These are phyloP conservation scores for Gambelia wislizenii DNA, from an alignment of 2,797 vertebrate genomes.

Conservation along the genomic window DNA sequence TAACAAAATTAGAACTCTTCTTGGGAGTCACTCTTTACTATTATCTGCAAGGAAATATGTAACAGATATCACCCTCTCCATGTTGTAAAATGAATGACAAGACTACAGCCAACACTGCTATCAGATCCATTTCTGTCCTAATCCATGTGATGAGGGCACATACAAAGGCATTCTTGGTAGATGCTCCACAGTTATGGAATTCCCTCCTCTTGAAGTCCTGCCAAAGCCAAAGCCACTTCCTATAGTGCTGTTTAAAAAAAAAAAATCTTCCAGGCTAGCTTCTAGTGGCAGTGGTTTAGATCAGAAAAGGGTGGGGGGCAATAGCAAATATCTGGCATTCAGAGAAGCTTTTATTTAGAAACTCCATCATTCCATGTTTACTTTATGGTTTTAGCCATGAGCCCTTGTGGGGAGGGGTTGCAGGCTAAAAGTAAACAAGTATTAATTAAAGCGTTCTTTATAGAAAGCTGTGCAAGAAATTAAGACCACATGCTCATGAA, in stretches of 20 bases:
- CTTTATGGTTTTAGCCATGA: conserved; percentile 12
- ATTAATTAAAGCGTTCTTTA: conserved; percentile 19
- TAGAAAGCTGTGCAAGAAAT: conserved; percentile 6
- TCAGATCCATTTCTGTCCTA: conserved; percentile 1
- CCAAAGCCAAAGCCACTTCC: conserved; percentile 10
- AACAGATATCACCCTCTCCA: neutral
- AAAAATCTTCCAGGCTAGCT: neutral
- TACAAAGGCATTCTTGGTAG: neutral
- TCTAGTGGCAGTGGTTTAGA: neutral
- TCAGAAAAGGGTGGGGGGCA: neutral
- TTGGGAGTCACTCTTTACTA: neutral
- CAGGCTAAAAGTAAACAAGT: conserved; percentile 15
- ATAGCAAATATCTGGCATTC: neutral
- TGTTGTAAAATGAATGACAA: neutral
- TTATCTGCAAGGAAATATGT: neutral
- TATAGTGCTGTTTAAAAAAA: neutral
- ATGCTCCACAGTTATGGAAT: neutral
- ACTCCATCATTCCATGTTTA: neutral
- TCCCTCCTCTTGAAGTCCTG: neutral
- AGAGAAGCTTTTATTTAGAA: conserved; percentile 14
- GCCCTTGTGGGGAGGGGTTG: neutral
- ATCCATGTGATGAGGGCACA: neutral
- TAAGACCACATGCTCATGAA: conserved; percentile 1
- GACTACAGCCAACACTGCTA: neutral
- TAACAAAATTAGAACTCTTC: neutral